Conservation (phyloP, 2,888 invertebrate genomes). For the Xestoiulus laeticollis region DNA sequence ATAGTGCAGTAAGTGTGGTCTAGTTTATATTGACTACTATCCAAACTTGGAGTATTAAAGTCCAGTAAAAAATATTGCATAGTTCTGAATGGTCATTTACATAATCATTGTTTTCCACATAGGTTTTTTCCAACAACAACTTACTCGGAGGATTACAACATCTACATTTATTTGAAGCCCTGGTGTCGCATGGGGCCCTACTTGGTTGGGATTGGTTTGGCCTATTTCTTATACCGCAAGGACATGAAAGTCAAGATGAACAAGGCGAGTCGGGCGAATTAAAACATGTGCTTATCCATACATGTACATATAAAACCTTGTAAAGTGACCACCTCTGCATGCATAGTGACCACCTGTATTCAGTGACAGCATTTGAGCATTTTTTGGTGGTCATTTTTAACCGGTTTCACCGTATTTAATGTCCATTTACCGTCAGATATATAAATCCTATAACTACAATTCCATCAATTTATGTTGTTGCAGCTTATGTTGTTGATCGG, state of each 20-base stretch:
- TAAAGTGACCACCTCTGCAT: no score
- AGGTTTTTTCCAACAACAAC: not conserved
- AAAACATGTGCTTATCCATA: not conserved
- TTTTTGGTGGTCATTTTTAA: no score
- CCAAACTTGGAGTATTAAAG: not conserved
- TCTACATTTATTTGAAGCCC: slow-evolving; percentile 59
- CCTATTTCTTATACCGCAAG: slow-evolving; percentile 56
- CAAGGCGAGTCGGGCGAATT: not conserved
- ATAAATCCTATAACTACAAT: no score
- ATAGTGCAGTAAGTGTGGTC: not conserved
- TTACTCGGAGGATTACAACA: not conserved
- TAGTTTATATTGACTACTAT: not conserved
- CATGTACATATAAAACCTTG: no score
- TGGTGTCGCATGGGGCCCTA: slow-evolving; percentile 59
- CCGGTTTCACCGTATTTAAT: no score
- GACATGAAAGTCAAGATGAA: slow-evolving; percentile 54
- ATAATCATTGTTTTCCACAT: no score
- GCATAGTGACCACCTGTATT: no score
- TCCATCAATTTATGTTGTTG: no score
- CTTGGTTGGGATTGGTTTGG: slow-evolving; percentile 58
- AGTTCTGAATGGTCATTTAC: not conserved
- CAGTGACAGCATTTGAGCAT: no score
- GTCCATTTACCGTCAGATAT: no score
- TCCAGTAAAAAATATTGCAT: not conserved
- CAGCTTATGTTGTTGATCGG: slow-evolving; percentile 47